Conservation (phyloP, 2,888 invertebrate genomes). For the Spisula solida region DNA sequence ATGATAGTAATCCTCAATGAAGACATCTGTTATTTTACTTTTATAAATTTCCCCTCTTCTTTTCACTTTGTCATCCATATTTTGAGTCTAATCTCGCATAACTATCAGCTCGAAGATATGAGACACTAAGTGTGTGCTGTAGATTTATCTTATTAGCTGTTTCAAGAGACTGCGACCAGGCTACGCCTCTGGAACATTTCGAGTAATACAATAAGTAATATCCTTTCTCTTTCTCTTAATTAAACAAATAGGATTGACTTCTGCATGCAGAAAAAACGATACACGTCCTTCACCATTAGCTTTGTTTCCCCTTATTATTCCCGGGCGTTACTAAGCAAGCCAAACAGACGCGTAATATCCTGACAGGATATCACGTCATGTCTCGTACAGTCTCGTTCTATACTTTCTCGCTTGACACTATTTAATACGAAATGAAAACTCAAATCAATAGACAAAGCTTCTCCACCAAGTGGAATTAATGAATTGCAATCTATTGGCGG, state of each 20-base stretch:
- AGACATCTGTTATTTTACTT: too few species aligned
- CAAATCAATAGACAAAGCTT: conserved; percentile 41
- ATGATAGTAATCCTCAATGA: too few species aligned
- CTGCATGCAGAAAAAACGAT: background rate
- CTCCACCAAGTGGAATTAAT: conserved; percentile 38
- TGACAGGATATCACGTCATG: conserved; percentile 19
- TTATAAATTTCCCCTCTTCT: too few species aligned
- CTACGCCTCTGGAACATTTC: too few species aligned
- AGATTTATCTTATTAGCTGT: too few species aligned
- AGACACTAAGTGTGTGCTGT: too few species aligned
- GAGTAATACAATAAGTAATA: background rate
- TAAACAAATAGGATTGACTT: background rate
- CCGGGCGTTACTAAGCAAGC: background rate
- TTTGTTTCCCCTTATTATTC: conserved; percentile 2
- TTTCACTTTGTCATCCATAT: too few species aligned
- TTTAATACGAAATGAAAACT: conserved; percentile 33
- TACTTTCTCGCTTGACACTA: conserved; percentile 33
- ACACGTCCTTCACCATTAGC: conserved; percentile 9
- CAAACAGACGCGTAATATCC: conserved; percentile 7
- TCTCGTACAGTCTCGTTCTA: background rate
- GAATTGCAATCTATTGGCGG: conserved; percentile 39
- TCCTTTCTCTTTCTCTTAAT: background rate
- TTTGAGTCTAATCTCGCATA: too few species aligned
- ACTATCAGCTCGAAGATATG: too few species aligned
- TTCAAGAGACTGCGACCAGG: too few species aligned